These are phyloP conservation scores for Poliocrania exsul DNA, from an alignment of 2,797 vertebrate species.

Conservation along the genomic window DNA sequence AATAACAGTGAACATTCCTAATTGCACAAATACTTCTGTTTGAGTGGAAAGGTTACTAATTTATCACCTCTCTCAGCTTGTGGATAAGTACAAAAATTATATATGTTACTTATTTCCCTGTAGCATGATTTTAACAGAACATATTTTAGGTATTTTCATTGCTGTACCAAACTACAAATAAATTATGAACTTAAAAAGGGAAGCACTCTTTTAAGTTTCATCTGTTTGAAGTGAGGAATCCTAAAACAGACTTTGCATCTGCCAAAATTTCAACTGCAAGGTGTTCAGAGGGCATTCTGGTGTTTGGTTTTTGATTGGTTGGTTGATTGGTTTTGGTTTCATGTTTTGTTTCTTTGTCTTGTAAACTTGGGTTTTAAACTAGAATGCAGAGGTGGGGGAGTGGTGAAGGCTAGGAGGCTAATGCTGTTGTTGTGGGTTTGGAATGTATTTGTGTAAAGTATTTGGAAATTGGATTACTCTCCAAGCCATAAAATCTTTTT, in stretches of 20 bases:
- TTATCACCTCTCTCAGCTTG: neutral
- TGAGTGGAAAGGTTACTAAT: neutral
- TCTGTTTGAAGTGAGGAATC: neutral
- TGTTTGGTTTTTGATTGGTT: neutral
- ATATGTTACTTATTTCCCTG: neutral
- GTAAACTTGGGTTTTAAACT: neutral
- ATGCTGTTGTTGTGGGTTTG: neutral
- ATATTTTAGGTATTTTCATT: neutral
- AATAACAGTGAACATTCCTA: neutral
- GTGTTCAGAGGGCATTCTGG: neutral
- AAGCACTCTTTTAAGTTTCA: neutral
- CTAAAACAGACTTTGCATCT: neutral
- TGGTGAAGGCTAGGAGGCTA: rapidly evolving
- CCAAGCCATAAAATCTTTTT: neutral
- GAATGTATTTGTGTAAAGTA: neutral
- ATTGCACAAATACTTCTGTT: neutral
- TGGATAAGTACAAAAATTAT: neutral
- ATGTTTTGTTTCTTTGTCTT: neutral
- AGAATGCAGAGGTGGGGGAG: neutral
- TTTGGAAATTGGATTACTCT: neutral
- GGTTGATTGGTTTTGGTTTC: neutral
- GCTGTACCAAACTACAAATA: neutral
- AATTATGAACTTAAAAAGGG: neutral
- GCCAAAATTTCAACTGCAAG: neutral
- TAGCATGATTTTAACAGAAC: neutral